These are phyloP conservation scores for Dascyllus trimaculatus DNA, from an alignment of 2,113 vertebrate genomes.

Conservation along the genomic window DNA sequence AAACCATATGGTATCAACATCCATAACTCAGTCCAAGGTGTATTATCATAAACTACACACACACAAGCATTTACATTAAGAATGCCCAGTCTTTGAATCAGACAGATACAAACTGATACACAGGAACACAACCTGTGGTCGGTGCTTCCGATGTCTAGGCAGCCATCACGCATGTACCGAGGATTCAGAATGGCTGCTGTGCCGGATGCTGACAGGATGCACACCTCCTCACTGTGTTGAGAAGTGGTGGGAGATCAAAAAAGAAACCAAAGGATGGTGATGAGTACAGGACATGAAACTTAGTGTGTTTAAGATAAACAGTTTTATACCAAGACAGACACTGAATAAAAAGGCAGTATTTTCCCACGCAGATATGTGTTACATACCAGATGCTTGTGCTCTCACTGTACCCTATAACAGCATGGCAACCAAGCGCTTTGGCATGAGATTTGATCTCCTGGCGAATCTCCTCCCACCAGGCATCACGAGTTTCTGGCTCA, in stretches of 20 bases:
- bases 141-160: conserved; percentile 90
- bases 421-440: conserved; percentile 97
- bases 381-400: conserved; percentile 98
- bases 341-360: background rate
- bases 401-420: conserved; percentile 98
- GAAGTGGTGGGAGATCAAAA: background rate
- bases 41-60: no score
- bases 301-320: background rate
- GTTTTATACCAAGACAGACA: no score
- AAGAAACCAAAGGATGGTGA: background rate
- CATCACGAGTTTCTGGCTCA: conserved; percentile 98
- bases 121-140: conserved; percentile 92
- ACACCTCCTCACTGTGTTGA: conserved; percentile 93
- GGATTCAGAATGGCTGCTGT: conserved; percentile 97
- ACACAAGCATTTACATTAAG: no score
- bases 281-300: background rate
- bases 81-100: background rate
- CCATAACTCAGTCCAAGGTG: background rate
- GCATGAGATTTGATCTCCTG: conserved; percentile 99
- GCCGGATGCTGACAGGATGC: conserved; percentile 97
- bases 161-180: conserved; percentile 95
- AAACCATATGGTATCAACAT: conserved; percentile 7
- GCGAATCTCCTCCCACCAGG: conserved; percentile 99
- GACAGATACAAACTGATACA: background rate
- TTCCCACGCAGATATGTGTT: background rate